These are phyloP conservation scores for Amblyjoppa proteus DNA, from an alignment of 2,888 invertebrate species.

Conservation along the genomic window DNA sequence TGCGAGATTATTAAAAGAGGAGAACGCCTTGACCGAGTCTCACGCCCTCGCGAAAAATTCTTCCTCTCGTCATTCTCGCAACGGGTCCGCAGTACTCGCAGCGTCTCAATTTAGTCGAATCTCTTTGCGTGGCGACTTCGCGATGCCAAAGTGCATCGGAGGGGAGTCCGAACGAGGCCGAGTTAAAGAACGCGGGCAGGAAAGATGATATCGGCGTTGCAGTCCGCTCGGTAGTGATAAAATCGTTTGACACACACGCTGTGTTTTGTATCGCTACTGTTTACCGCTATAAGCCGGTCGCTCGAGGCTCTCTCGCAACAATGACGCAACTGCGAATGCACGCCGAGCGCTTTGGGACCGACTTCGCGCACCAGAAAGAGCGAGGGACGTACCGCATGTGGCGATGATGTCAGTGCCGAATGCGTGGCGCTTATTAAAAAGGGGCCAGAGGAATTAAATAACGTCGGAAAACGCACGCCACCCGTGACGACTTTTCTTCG, in stretches of 20 bases:
- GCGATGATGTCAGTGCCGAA: constrained; percentile 65
- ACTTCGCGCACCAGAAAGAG: constrained; percentile 35
- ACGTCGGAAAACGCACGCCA: constrained; percentile 38
- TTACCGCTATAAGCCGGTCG: not conserved
- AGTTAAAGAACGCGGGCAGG: constrained; percentile 15
- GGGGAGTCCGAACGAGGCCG: constrained; percentile 55
- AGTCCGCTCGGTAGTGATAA: constrained; percentile 33
- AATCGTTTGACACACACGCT: constrained; percentile 44
- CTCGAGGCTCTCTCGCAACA: constrained; percentile 19
- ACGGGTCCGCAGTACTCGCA: constrained; percentile 21
- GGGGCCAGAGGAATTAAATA: constrained; percentile 37
- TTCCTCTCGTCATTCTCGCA: constrained; percentile 40
- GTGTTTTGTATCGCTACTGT: constrained; percentile 19
- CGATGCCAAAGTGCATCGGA: constrained; percentile 53
- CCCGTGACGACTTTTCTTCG: constrained; percentile 34
- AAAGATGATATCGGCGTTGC: constrained; percentile 16
- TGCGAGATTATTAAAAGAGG: constrained; percentile 31
- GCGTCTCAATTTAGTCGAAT: constrained; percentile 64
- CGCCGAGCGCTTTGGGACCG: constrained; percentile 37
- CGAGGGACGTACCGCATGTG: constrained; percentile 10
- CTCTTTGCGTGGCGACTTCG: constrained; percentile 58
- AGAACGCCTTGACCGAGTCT: constrained; percentile 66
- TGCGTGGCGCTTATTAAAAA: constrained; percentile 43
- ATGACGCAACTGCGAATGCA: constrained; percentile 57
- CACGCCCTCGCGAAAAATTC: constrained; percentile 67